Conservation (phyloP, 1,140 invertebrate species). For the Leptinotarsa defecta region DNA sequence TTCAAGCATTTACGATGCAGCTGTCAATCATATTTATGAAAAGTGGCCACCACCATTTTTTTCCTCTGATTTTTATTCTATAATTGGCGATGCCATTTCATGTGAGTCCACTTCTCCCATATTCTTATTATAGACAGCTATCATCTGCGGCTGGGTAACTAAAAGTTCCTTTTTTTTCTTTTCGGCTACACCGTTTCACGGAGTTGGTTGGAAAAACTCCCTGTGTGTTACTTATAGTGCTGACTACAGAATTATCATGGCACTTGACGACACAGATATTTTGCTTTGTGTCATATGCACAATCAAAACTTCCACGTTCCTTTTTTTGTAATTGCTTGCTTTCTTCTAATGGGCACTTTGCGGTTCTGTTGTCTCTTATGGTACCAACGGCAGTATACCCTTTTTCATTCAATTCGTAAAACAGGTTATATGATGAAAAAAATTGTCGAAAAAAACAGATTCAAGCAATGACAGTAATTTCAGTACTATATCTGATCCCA, state of each 20-base stretch:
- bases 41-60: constrained; percentile 4
- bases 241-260: constrained; percentile 27
- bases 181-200: constrained; percentile 34
- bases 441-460: constrained; percentile 34
- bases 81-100: background rate
- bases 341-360: constrained; percentile 7
- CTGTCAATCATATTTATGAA: background rate
- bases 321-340: background rate
- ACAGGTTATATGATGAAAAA: constrained; percentile 29
- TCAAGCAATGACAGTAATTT: constrained; percentile 15
- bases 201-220: constrained; percentile 38
- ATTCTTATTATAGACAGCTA: constrained; percentile 8
- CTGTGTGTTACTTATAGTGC: constrained; percentile 17
- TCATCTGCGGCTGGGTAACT: background rate
- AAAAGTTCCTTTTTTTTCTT: background rate
- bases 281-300: constrained; percentile 15
- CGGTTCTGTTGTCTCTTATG: constrained; percentile 30
- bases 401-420: constrained; percentile 24
- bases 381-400: constrained; percentile 29
- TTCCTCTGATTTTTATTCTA: constrained; percentile 1
- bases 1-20: no score
- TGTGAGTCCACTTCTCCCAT: background rate
- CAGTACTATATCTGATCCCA: constrained; percentile 29
- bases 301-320: background rate
- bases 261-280: constrained; percentile 37